Conservation (phyloP, 2,797 vertebrate genomes). For the Simalia tracyae region DNA sequence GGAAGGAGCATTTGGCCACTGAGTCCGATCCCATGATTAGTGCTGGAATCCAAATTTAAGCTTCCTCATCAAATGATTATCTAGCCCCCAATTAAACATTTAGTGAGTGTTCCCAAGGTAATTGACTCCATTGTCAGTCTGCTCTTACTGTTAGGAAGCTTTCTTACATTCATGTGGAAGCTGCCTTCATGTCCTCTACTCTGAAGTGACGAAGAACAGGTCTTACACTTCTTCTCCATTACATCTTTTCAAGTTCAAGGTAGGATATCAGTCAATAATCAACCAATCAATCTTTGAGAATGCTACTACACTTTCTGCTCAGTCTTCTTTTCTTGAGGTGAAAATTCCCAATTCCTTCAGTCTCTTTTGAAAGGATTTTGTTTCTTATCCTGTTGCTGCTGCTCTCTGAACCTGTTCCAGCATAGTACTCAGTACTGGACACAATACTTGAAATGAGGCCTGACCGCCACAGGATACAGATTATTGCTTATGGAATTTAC, state of each 20-base stretch:
- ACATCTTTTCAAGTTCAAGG: not conserved
- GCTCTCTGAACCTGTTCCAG: too few relatives aligned
- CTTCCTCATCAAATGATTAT: not conserved
- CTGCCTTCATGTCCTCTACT: not conserved
- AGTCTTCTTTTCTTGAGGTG: not conserved
- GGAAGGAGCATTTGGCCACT: not conserved
- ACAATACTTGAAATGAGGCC: too few relatives aligned
- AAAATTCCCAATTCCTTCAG: not conserved
- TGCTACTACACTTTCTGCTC: not conserved
- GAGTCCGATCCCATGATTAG: not conserved
- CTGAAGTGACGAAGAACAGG: not conserved
- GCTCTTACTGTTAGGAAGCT: not conserved
- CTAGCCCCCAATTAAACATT: too few relatives aligned
- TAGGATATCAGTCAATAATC: not conserved
- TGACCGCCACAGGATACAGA: too few relatives aligned
- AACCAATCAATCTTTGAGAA: not conserved
- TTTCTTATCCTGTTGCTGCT: too few relatives aligned
- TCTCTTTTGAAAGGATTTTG: too few relatives aligned
- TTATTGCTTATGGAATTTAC: too few relatives aligned
- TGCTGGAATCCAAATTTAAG: not conserved
- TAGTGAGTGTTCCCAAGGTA: not conserved
- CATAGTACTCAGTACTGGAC: too few relatives aligned
- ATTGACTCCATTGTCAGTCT: not conserved
- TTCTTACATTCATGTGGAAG: not conserved
- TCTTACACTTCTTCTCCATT: not conserved